A percentile compares a stretch with the other conserved stretches of the same genome.
Evolutionary conservation across 2,113 vertebrate species (phyloP).

Genomic region (Oreotrochilus melanogaster): DNA sequence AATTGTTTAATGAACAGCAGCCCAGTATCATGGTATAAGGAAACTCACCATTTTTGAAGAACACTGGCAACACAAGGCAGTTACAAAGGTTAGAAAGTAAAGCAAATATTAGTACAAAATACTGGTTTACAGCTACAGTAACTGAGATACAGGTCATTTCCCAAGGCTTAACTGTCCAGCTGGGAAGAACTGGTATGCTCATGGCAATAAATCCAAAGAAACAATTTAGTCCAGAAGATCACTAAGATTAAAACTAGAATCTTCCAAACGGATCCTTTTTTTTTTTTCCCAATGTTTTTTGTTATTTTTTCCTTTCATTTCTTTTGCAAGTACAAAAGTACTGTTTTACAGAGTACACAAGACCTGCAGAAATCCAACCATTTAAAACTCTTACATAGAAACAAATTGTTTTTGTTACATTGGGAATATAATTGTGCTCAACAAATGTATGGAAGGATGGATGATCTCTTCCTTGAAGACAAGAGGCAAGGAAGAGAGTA

Average conservation of each 20-base stretch:
- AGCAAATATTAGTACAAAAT: not conserved
- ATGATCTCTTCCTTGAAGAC: not conserved
- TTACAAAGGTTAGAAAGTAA: not conserved
- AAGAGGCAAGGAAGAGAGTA: not conserved
- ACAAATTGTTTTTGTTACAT: not conserved
- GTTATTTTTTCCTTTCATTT: not conserved
- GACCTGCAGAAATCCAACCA: not conserved
- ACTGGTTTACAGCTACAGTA: rapidly evolving
- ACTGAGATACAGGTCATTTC: not conserved
- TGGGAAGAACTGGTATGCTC: not conserved
- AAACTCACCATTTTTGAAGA: not conserved
- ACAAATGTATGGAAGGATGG: not conserved
- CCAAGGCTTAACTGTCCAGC: not conserved
- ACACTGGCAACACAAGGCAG: not conserved
- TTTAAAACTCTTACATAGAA: not conserved
- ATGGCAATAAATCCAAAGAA: not conserved
- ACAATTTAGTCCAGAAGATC: not conserved
- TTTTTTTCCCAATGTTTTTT: not conserved
- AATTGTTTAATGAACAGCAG: not conserved
- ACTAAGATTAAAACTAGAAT: not conserved
- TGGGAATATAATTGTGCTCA: not conserved
- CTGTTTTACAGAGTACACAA: not conserved
- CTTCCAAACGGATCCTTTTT: not conserved
- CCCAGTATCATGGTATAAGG: not conserved
- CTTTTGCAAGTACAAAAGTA: not conserved